Base-by-base conservation (phyloP, 2,797 vertebrate genomes). In the Enteromius thamalakanensis region DNA sequence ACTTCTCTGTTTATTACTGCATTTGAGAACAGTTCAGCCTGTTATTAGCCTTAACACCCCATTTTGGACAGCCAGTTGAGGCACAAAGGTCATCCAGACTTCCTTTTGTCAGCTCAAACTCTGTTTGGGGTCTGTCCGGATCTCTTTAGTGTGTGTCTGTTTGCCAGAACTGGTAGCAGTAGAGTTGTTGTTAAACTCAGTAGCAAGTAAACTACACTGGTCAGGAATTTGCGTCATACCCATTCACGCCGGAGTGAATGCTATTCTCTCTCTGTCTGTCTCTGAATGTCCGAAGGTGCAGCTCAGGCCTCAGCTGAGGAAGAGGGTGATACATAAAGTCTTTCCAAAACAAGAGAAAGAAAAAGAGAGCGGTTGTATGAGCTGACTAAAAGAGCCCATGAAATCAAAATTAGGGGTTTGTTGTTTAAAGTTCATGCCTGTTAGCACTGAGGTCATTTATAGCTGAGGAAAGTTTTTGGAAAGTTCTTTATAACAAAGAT, bases 141-240 rank as follows among this genome's bases (percentile, higher is more conserved):
- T 5, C 26, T 62, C 89, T 94, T 94, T 86, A 94, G 93, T 40
- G 9, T 77, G 80, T 82, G 82, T 81, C 65, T 65, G 76, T 85
- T 64, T 86, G 68, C 82, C 84, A 84, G 72, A 77, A n/a, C 70
- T 75, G 55, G 72, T 82, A 65, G 81, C 81, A 82, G 80, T 47
- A 79, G 82, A 86, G 82, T 72, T 72, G 62, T 69, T 86, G 84
- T 88, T 85, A 80, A 85, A 84, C 72, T 58, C 72, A 81, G 72
- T 70, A 78, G 51, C 60, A 85, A 76, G 53, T 53, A 72, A 71
- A 86, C 68, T 23, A 60, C 76, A 86, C 37, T 74, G 74, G 79
- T 79, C 86, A 79, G 58, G 82, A 71, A 88, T 86, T 78, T 89
- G 83, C 88, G 87, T 89, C 88, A 89, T 81, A 81, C 53, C 84